Conservation (phyloP, 2,888 invertebrate genomes). For the Aporophyla lueneburgensis region DNA sequence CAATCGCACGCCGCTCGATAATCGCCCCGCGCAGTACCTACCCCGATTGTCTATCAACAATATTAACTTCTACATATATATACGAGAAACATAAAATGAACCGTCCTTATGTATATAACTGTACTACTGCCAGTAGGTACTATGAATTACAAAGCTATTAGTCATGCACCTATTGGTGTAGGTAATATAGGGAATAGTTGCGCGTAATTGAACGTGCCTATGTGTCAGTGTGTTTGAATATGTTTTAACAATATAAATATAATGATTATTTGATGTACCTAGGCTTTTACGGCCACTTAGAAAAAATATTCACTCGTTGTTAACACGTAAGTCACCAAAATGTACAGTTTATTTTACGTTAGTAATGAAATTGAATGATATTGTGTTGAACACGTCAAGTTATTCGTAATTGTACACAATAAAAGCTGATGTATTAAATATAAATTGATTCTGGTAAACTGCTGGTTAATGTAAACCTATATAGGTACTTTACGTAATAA, state of each 20-base stretch:
- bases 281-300: conserved; percentile 5
- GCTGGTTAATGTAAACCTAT: neutral
- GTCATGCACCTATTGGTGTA: conserved; percentile 65
- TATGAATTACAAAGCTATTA: conserved; percentile 69
- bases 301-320: conserved; percentile 22
- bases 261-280: conserved; percentile 36
- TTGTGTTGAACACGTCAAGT: neutral
- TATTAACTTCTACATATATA: conserved; percentile 62
- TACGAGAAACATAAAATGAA: conserved; percentile 68
- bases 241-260: conserved; percentile 44
- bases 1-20: conserved; percentile 76
- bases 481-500: neutral
- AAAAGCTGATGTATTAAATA: neutral
- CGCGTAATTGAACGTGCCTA: conserved; percentile 57
- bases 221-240: conserved; percentile 41
- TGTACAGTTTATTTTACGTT: conserved; percentile 7
- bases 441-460: neutral
- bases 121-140: conserved; percentile 65
- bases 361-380: neutral
- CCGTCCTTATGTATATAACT: conserved; percentile 55
- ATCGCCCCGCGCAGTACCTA: conserved; percentile 65
- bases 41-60: conserved; percentile 75
- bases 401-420: neutral
- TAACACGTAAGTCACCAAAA: conserved; percentile 34
- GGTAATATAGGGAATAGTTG: conserved; percentile 46